phyloP scores from a whole-genome alignment of 2,113 vertebrate species.

The Atractosteus spatula region DNA sequence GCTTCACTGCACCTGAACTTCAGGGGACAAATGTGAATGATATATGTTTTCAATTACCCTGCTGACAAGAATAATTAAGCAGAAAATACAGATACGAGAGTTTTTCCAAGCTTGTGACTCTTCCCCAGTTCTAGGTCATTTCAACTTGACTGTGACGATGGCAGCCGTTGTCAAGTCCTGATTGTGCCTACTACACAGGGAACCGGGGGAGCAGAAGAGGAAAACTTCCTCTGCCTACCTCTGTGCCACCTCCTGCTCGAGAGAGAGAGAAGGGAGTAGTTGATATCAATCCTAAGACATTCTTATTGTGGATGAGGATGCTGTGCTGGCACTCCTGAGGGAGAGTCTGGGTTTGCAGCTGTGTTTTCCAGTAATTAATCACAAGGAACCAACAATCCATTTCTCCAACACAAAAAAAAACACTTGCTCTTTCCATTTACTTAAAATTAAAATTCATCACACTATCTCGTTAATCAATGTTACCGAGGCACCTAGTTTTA shows the following conservation, averaged over 20 bases:
- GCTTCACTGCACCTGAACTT: too few relatives aligned
- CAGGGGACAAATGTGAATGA: too few relatives aligned
- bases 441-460: conserved; percentile 7
- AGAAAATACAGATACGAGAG: too few relatives aligned
- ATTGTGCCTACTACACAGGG: too few relatives aligned
- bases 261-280: not conserved
- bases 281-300: not conserved
- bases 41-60: too few relatives aligned
- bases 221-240: not conserved
- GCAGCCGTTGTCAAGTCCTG: too few relatives aligned
- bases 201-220: not conserved
- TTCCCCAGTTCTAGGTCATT: too few relatives aligned
- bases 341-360: not conserved
- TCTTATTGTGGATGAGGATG: not conserved
- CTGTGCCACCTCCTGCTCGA: not conserved
- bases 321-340: not conserved
- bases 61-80: too few relatives aligned
- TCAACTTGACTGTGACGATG: too few relatives aligned
- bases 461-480: conserved; percentile 6
- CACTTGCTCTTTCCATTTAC: not conserved
- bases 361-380: not conserved
- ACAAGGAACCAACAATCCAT: not conserved
- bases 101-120: too few relatives aligned
- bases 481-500: not conserved
- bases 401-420: not conserved